phyloP scores from a whole-genome alignment of 1,140 invertebrate genomes.

The Cephus cinctus region DNA sequence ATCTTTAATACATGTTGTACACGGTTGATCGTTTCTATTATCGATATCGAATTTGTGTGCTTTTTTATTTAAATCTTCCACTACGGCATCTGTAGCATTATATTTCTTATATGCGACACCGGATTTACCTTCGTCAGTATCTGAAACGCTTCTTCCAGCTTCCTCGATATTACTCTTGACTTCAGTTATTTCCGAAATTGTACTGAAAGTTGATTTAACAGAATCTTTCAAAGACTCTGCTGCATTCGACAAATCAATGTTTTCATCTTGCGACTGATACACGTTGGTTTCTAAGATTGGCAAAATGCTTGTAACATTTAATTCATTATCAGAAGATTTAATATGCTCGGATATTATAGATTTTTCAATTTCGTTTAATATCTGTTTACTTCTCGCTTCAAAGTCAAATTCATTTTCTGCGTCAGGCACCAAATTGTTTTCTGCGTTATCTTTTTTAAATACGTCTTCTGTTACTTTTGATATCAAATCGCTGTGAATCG shows the following conservation, averaged over 20 bases:
- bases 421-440: background rate
- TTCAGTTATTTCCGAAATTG: background rate
- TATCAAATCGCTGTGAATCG: too few relatives aligned
- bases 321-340: conserved; percentile 28
- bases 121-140: too few relatives aligned
- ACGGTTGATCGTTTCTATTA: too few relatives aligned
- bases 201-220: conserved; percentile 25
- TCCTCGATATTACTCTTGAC: background rate
- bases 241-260: conserved; percentile 32
- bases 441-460: background rate
- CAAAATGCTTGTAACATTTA: conserved; percentile 21
- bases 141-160: background rate
- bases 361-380: conserved; percentile 46
- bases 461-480: too few relatives aligned
- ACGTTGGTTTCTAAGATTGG: conserved; percentile 34
- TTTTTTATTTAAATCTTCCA: background rate
- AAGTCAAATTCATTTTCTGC: conserved; percentile 35
- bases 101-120: background rate
- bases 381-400: conserved; percentile 44
- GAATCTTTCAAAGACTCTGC: conserved; percentile 31
- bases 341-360: conserved; percentile 41
- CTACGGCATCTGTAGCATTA: background rate
- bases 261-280: conserved; percentile 30
- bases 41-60: background rate
- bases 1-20: too few relatives aligned